phyloP scores from a whole-genome alignment of 2,113 vertebrate species.

The Axis porcinus region DNA sequence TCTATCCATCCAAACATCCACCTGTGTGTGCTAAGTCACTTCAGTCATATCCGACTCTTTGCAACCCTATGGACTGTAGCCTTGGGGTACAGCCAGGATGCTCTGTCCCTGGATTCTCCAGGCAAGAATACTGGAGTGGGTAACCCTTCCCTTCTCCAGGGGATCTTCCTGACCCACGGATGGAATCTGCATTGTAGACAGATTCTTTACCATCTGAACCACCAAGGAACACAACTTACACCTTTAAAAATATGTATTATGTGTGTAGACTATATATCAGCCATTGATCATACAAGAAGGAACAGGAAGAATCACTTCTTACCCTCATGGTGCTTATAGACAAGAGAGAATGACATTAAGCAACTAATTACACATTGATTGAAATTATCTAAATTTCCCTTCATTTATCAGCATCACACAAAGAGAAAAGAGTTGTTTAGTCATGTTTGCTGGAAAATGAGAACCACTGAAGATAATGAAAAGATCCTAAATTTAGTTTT shows the following conservation, averaged over 20 bases:
- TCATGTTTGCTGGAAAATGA: not conserved
- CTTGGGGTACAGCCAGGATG: not conserved
- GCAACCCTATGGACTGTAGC: not conserved
- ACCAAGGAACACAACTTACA: not conserved
- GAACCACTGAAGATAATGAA: not conserved
- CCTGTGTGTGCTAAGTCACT: not conserved
- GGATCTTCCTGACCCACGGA: not conserved
- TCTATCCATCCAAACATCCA: not conserved
- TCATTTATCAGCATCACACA: not conserved
- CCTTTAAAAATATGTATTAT: not conserved
- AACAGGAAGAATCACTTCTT: not conserved
- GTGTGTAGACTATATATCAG: not conserved
- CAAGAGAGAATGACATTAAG: not conserved
- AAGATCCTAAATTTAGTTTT: not conserved
- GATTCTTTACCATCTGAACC: not conserved
- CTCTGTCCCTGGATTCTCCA: not conserved
- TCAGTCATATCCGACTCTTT: not conserved
- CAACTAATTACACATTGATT: not conserved
- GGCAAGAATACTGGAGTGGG: not conserved
- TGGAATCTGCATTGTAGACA: not conserved
- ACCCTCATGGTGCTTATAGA: not conserved
- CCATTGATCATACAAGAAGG: not conserved
- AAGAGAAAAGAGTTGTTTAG: not conserved
- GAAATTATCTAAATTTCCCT: not conserved
- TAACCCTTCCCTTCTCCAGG: not conserved